Percentiles rank a stretch among this genome's conserved stretches.
phyloP scores from a whole-genome alignment of 1,140 invertebrate species.

The Sinonovacula constricta region DNA sequence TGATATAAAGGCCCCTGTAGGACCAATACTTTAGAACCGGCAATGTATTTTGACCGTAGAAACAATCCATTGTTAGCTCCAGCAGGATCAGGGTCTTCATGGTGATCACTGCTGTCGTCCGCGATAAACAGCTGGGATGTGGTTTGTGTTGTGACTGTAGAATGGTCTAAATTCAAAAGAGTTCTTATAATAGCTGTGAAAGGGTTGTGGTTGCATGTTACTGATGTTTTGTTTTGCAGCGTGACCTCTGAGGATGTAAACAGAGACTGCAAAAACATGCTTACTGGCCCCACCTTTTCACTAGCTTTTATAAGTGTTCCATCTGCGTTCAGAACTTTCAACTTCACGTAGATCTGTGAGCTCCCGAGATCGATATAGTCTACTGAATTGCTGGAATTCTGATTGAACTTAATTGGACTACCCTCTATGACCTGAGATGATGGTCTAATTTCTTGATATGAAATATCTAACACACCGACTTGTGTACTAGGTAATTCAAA shows the following conservation, averaged over 20 bases:
- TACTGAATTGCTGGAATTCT: too few relatives aligned
- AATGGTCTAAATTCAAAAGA: slow-evolving; percentile 1
- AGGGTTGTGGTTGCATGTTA: slow-evolving; percentile 36
- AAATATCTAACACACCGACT: too few relatives aligned
- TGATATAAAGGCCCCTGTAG: slow-evolving; percentile 41
- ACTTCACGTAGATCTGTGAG: slow-evolving; percentile 13
- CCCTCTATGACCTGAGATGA: neutral
- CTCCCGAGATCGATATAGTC: neutral
- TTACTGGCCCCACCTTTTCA: slow-evolving; percentile 25
- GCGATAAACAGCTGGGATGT: neutral
- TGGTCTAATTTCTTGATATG: neutral
- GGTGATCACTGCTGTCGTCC: slow-evolving; percentile 1
- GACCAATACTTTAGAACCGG: slow-evolving; percentile 15
- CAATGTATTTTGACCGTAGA: neutral
- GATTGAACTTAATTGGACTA: neutral
- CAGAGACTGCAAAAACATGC: slow-evolving; percentile 35
- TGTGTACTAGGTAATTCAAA: too few relatives aligned
- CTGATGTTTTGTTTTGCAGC: too few relatives aligned
- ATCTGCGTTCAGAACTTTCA: slow-evolving; percentile 11
- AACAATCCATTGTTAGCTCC: slow-evolving; percentile 14
- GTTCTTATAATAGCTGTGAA: slow-evolving; percentile 25
- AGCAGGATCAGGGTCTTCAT: neutral
- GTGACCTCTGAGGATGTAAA: too few relatives aligned
- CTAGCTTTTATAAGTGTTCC: slow-evolving; percentile 1
- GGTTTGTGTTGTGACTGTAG: neutral